Evolutionary conservation across 2,888 invertebrate species (phyloP).

Genomic region (Dryobotodes eremita): DNA sequence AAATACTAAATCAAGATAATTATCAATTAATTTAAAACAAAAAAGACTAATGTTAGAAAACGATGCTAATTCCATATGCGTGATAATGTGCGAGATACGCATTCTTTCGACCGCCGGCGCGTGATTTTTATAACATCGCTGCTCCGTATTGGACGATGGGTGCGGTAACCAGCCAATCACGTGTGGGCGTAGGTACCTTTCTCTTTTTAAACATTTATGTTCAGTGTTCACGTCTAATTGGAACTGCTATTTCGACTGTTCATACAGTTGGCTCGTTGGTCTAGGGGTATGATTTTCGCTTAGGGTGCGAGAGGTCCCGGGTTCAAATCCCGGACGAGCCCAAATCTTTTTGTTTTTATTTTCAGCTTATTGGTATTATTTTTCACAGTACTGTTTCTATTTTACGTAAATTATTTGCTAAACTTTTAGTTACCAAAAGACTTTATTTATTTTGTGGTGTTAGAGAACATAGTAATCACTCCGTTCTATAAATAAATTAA

Average conservation of each 20-base stretch:
- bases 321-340: conserved; percentile 90
- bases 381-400: background rate
- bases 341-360: conserved; percentile 65
- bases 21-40: background rate
- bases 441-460: background rate
- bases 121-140: conserved; percentile 7
- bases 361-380: fast-evolving
- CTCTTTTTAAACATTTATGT: conserved; percentile 47
- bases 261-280: conserved; percentile 86
- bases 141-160: conserved; percentile 2
- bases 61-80: background rate
- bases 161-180: conserved; percentile 23
- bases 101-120: conserved; percentile 3
- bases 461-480: no score
- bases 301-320: conserved; percentile 91
- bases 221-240: background rate
- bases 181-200: conserved; percentile 45
- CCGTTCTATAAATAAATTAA: no score
- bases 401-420: background rate
- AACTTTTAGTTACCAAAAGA: fast-evolving
- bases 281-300: conserved; percentile 91
- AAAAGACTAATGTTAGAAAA: background rate
- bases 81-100: background rate
- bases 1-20: background rate
- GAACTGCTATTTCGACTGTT: background rate